Conservation (phyloP, 2,888 invertebrate species). For the Trichopoda pennipes region DNA sequence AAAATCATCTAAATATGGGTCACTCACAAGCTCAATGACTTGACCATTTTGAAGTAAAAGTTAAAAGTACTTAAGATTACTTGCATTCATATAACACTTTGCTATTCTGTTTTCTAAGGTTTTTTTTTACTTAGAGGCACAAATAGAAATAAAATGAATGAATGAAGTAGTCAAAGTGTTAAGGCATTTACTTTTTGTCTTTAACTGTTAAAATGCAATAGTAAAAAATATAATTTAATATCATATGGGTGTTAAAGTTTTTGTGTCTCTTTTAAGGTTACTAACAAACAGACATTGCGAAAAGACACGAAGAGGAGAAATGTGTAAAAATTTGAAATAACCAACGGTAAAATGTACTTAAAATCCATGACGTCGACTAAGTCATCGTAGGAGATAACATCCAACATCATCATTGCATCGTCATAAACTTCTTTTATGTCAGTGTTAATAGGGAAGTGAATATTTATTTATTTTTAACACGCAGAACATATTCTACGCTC, state of each 20-base stretch:
- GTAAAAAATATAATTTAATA: slow-evolving; percentile 45
- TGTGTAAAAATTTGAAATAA: slow-evolving; percentile 43
- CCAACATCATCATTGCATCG: not conserved
- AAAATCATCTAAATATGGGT: slow-evolving; percentile 53
- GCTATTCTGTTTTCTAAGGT: slow-evolving; percentile 30
- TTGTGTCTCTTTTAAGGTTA: not conserved
- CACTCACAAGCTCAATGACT: slow-evolving; percentile 57
- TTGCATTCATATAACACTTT: slow-evolving; percentile 47
- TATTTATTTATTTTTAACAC: slow-evolving; percentile 16
- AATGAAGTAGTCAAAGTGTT: slow-evolving; percentile 23
- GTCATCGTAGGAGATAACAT: too few relatives aligned
- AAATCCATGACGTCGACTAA: too few relatives aligned
- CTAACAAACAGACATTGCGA: too few relatives aligned
- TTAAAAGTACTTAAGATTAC: slow-evolving; percentile 48
- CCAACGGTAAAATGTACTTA: slow-evolving; percentile 19
- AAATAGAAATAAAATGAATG: slow-evolving; percentile 10
- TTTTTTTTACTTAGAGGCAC: not conserved
- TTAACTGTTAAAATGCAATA: not conserved
- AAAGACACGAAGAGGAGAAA: too few relatives aligned
- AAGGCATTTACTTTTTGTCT: slow-evolving; percentile 34
- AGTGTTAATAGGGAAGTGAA: not conserved
- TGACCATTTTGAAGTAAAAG: slow-evolving; percentile 65
- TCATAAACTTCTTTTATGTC: slow-evolving; percentile 18
- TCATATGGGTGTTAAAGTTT: slow-evolving; percentile 19
- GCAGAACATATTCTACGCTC: not conserved